These are phyloP conservation scores for Mus minutoides DNA, from an alignment of 2,797 vertebrate genomes.

Conservation along the genomic window DNA sequence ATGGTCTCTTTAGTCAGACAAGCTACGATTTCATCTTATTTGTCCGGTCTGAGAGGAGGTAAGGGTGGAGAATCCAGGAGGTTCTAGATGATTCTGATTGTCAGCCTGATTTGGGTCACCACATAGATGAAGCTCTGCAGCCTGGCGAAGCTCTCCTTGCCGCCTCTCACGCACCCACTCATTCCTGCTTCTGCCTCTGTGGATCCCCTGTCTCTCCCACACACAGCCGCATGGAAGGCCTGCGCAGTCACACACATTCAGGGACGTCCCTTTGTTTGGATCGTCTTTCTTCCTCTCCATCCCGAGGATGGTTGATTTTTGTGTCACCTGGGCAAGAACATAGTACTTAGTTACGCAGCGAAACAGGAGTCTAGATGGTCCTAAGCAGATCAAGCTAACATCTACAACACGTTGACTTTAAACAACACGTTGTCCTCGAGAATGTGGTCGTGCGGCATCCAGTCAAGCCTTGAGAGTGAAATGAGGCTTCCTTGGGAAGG, in stretches of 20 bases:
- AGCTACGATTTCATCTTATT: slow-evolving; percentile 34
- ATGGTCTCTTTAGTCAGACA: neutral
- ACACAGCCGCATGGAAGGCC: neutral
- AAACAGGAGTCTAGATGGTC: neutral
- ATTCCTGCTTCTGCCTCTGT: neutral
- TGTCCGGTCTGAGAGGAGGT: neutral
- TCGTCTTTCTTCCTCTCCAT: neutral
- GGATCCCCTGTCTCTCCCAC: neutral
- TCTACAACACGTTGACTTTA: neutral
- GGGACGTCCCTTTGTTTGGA: neutral
- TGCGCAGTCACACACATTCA: neutral
- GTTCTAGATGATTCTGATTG: slow-evolving; percentile 14
- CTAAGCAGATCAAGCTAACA: slow-evolving; percentile 3
- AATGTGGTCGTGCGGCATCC: neutral
- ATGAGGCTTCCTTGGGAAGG: slow-evolving; percentile 1
- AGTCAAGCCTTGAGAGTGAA: slow-evolving; percentile 14
- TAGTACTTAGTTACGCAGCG: neutral
- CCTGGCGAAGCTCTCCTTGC: neutral
- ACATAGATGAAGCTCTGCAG: neutral
- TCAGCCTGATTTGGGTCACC: neutral
- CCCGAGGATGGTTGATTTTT: neutral
- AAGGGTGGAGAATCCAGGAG: neutral
- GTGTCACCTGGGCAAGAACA: neutral
- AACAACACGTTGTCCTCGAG: slow-evolving; percentile 12
- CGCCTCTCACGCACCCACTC: neutral